Evolutionary conservation across 1,140 invertebrate genomes (phyloP).

Genomic region (Cryptotermes secundus): DNA sequence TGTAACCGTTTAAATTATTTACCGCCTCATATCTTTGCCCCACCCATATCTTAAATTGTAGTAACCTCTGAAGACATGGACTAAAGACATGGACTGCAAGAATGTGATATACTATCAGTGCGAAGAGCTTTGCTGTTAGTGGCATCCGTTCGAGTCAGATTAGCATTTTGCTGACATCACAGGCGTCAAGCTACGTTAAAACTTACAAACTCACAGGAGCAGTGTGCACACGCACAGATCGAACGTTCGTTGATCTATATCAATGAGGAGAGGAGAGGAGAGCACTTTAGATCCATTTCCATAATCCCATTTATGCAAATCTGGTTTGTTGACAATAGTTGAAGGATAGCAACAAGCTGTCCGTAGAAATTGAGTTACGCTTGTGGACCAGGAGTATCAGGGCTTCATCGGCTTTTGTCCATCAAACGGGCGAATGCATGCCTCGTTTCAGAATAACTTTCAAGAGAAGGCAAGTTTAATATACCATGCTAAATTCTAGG

Average conservation of each 20-base stretch:
- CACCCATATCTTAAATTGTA: too few relatives aligned
- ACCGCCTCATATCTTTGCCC: too few relatives aligned
- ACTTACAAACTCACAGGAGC: background rate
- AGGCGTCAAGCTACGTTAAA: background rate
- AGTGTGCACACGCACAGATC: background rate
- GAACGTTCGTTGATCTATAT: background rate
- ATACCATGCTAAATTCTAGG: too few relatives aligned
- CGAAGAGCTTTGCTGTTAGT: too few relatives aligned
- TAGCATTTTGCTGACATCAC: background rate
- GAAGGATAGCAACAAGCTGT: background rate
- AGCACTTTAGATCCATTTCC: slow-evolving; percentile 11
- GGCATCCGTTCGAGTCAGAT: background rate
- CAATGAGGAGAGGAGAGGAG: background rate
- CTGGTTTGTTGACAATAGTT: slow-evolving; percentile 17
- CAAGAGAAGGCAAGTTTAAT: too few relatives aligned
- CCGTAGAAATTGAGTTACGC: background rate
- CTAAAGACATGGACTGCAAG: too few relatives aligned
- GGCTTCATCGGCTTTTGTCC: background rate
- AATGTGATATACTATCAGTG: too few relatives aligned
- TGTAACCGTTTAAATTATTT: too few relatives aligned
- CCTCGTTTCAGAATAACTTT: background rate
- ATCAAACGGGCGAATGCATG: background rate
- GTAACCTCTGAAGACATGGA: too few relatives aligned
- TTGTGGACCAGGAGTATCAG: background rate
- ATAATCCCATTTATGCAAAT: slow-evolving; percentile 18